A percentile compares a stretch with the other conserved stretches of the same genome.
phyloP scores from a whole-genome alignment of 2,797 vertebrate genomes.

The Melanogrammus aeglefinus region DNA sequence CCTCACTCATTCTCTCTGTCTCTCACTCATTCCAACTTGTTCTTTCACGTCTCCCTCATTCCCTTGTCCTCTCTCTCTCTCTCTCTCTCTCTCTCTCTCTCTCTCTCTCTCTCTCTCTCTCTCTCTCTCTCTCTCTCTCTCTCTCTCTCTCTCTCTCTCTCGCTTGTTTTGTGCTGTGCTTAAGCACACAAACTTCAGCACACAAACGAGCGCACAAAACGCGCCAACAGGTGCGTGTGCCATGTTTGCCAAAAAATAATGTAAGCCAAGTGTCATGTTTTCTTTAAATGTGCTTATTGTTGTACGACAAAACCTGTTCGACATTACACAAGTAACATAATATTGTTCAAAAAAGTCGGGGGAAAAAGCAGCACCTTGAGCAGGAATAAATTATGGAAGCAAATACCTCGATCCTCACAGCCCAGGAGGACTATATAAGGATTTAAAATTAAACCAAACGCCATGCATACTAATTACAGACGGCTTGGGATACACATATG shows the following conservation, averaged over 20 bases:
- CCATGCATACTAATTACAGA: slow-evolving; percentile 64
- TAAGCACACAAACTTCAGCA: background rate
- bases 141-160: background rate
- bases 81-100: background rate
- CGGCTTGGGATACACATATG: slow-evolving; percentile 63
- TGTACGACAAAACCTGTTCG: slow-evolving; percentile 45
- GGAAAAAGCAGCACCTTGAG: slow-evolving; percentile 45
- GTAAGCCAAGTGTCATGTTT: slow-evolving; percentile 54
- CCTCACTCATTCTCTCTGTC: too few species aligned
- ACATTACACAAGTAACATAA: slow-evolving; percentile 33
- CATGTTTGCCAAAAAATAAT: slow-evolving; percentile 37
- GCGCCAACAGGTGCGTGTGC: background rate
- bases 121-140: background rate
- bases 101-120: background rate
- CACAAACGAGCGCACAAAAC: too few species aligned
- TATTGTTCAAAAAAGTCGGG: slow-evolving; percentile 8
- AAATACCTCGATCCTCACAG: slow-evolving; percentile 56
- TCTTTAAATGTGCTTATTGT: slow-evolving; percentile 62
- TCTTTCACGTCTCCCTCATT: background rate
- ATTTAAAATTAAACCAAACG: slow-evolving; percentile 56
- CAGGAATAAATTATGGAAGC: slow-evolving; percentile 58
- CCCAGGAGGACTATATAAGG: slow-evolving; percentile 57
- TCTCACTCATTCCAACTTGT: background rate
- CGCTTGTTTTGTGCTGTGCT: background rate
- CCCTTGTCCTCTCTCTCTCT: background rate